Conservation (phyloP, 2,888 invertebrate species). For the Osedax fenrisi region DNA sequence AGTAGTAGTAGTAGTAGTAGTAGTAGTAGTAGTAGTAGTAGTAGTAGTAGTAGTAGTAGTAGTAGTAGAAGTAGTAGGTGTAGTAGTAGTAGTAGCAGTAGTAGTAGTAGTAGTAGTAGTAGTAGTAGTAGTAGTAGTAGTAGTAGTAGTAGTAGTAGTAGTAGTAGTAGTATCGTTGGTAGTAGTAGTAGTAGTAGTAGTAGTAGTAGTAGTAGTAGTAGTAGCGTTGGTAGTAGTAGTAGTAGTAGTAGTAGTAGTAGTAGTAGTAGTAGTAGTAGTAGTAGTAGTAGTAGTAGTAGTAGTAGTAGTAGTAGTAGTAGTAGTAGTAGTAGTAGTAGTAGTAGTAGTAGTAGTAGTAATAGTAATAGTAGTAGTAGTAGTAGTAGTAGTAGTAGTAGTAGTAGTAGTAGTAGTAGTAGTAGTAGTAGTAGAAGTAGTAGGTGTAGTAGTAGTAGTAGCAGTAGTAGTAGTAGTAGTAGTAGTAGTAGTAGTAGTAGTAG, state of each 20-base stretch:
- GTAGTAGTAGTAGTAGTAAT: slow-evolving; percentile 29
- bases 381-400: slow-evolving; percentile 31
- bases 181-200: no score
- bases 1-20: slow-evolving; percentile 30
- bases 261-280: slow-evolving; percentile 43
- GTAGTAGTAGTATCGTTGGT: slow-evolving; percentile 22
- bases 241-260: slow-evolving; percentile 16
- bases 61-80: no score
- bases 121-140: slow-evolving; percentile 30
- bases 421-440: neutral
- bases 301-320: slow-evolving; percentile 49
- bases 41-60: slow-evolving; percentile 26
- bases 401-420: slow-evolving; percentile 19
- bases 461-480: slow-evolving; percentile 1
- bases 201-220: slow-evolving; percentile 31
- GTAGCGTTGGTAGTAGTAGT: no score
- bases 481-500: slow-evolving; percentile 39
- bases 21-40: slow-evolving; percentile 31
- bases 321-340: slow-evolving; percentile 25
- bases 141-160: slow-evolving; percentile 30
- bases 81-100: slow-evolving; percentile 25
- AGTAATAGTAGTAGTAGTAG: slow-evolving; percentile 31
- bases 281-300: neutral
- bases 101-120: slow-evolving; percentile 29
- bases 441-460: neutral